Conservation (phyloP, 2,888 invertebrate genomes). For the Lagria hirta region DNA sequence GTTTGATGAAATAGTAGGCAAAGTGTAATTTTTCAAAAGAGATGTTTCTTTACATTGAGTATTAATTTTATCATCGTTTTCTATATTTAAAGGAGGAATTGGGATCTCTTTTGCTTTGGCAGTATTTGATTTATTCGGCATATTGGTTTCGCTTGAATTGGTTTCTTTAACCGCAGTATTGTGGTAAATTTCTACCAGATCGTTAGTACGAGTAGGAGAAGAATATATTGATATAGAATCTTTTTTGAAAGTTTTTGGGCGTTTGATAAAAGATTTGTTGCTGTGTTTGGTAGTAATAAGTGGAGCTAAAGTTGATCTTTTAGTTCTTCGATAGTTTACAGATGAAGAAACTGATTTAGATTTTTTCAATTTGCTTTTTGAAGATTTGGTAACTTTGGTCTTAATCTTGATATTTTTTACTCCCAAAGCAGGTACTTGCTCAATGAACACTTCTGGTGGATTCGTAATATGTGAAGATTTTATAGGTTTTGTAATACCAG, state of each 20-base stretch:
- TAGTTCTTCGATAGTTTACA: slow-evolving; percentile 1
- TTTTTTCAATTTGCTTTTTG: slow-evolving; percentile 4
- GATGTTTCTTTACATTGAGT: background rate
- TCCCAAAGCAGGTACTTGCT: slow-evolving; percentile 6
- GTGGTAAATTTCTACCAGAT: slow-evolving; percentile 52
- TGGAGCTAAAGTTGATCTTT: slow-evolving; percentile 1
- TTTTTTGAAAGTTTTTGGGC: background rate
- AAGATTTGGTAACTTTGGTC: slow-evolving; percentile 4
- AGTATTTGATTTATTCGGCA: slow-evolving; percentile 24
- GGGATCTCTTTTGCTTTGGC: slow-evolving; percentile 18
- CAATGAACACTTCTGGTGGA: background rate
- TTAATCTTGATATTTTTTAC: slow-evolving; percentile 19
- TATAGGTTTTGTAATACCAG: slow-evolving; percentile 44
- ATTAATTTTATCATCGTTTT: slow-evolving; percentile 7
- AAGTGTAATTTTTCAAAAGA: slow-evolving; percentile 56
- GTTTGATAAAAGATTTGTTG: slow-evolving; percentile 4
- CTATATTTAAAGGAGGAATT: slow-evolving; percentile 15
- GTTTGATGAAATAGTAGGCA: slow-evolving; percentile 67
- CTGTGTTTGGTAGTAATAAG: slow-evolving; percentile 1
- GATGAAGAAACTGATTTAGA: slow-evolving; percentile 6
- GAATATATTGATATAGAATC: too few relatives aligned
- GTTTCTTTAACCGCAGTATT: slow-evolving; percentile 48
- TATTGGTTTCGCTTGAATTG: slow-evolving; percentile 46
- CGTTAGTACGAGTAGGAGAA: background rate
- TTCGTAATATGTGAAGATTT: too few relatives aligned